Evolutionary conservation across 1,140 invertebrate genomes (phyloP), one percentile per base, ranked within the genome.

Genomic region (Nixonia krombeini): DNA sequence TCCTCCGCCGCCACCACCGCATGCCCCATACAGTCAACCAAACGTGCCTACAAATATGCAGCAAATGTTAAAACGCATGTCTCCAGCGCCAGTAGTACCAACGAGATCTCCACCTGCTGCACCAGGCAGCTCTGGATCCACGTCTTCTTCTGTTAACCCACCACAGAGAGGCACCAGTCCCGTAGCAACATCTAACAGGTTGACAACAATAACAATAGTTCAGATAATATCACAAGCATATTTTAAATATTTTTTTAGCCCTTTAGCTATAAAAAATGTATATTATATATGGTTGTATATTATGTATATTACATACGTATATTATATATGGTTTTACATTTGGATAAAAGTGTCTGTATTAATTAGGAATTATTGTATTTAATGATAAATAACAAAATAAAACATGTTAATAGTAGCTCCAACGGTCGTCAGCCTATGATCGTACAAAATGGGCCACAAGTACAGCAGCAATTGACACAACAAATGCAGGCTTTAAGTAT

Each of bases 401-500:
- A 13, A 35, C 13, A 16, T 17, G 9, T 10, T 40, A 15, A 1
- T 16, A 41, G 26, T 12, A 76, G 82, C 56, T 77, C 78, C 17
- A 80, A 82, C 16, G 85, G 83, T 29, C 85, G 89, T 17, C 91
- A 91, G 68, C 92, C 91, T 1, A 92, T 93, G 90, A 90, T 94
- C 25, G 91, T 93, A 5, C 92, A 93, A 74, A 93, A 93, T 73
- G 91, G 90, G 4, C 90, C 92, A 0, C 93, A 94, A 83, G 90
- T 89, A 12, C 93, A 95, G 71, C 93, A 94, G 70, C 94, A 96
- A 78, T 82, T 96, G 12, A 88, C 90, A 9, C 94, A 96, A 74
- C 93, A 95, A 78, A 92, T 95, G 80, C 94, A 95, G 79, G 92
- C 92, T 3, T 83, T 95, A n/a, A 92, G 88, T 75, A 87, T 95